These are phyloP conservation scores for Colletes latitarsis DNA, from an alignment of 1,140 invertebrate genomes.

Conservation along the genomic window DNA sequence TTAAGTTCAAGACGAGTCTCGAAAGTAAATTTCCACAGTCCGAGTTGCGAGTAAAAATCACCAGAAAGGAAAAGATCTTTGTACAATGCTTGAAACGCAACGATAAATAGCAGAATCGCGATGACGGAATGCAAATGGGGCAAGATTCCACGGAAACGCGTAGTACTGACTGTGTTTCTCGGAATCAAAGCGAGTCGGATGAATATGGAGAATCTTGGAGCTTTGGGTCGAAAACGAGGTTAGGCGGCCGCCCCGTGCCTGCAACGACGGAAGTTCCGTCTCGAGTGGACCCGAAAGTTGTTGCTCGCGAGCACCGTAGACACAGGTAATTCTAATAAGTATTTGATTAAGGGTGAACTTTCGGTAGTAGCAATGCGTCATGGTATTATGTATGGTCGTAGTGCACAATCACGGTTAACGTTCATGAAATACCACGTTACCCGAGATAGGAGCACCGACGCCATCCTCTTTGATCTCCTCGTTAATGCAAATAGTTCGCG, in stretches of 20 bases:
- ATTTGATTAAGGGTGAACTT: conserved; percentile 61
- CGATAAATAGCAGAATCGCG: background rate
- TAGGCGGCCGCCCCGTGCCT: conserved; percentile 21
- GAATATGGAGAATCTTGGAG: conserved; percentile 57
- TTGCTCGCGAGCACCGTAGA: conserved; percentile 14
- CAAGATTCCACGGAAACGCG: conserved; percentile 1
- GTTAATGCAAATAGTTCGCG: conserved; percentile 45
- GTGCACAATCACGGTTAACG: conserved; percentile 38
- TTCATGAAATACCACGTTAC: conserved; percentile 25
- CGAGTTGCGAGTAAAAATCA: too few relatives aligned
- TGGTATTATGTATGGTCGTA: conserved; percentile 21
- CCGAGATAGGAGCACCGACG: background rate
- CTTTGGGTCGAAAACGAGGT: conserved; percentile 46
- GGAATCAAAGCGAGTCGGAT: conserved; percentile 60
- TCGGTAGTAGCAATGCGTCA: conserved; percentile 38
- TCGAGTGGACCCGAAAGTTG: conserved; percentile 45
- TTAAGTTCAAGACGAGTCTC: too few relatives aligned
- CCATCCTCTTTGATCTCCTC: conserved; percentile 48
- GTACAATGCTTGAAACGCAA: too few relatives aligned
- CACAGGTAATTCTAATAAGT: conserved; percentile 59
- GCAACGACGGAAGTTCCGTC: conserved; percentile 44
- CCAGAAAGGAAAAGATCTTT: too few relatives aligned
- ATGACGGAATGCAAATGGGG: too few relatives aligned
- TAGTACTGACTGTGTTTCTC: conserved; percentile 15
- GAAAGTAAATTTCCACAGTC: too few relatives aligned